phyloP scores from a whole-genome alignment of 2,113 vertebrate genomes.

The Dinomys branickii region DNA sequence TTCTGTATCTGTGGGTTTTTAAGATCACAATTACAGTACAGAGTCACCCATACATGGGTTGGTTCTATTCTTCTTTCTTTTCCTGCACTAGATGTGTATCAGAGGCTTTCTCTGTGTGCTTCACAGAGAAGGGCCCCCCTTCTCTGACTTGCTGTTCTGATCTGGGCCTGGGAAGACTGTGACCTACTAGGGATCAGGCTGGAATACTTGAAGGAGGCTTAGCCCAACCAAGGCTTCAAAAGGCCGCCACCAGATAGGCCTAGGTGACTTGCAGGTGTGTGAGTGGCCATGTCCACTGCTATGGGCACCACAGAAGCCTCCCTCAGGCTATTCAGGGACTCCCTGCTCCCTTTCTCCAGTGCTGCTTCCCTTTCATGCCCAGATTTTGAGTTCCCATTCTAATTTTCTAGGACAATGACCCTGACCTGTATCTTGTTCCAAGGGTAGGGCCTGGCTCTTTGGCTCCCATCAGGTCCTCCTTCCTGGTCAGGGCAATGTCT shows the following conservation, averaged over 20 bases:
- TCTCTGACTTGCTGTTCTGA: not conserved
- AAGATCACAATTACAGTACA: not conserved
- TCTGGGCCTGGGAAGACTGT: not conserved
- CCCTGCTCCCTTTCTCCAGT: not conserved
- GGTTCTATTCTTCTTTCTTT: not conserved
- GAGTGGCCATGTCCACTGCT: not conserved
- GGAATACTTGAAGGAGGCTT: not conserved
- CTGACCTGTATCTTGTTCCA: not conserved
- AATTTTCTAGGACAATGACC: not conserved
- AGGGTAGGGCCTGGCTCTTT: not conserved
- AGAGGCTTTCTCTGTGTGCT: not conserved
- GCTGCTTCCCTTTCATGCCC: not conserved
- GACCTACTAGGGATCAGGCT: not conserved
- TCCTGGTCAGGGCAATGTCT: accelerated
- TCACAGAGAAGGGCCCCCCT: not conserved
- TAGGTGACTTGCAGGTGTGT: not conserved
- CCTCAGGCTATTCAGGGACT: not conserved
- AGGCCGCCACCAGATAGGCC: not conserved
- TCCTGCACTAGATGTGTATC: not conserved
- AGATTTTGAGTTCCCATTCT: not conserved
- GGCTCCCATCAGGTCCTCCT: not conserved
- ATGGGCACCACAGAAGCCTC: not conserved
- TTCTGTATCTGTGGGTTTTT: not conserved
- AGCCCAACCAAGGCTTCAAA: not conserved
- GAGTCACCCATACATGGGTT: not conserved